Base-by-base conservation (phyloP, 1,140 invertebrate genomes). In the Drosophila ananassae region DNA sequence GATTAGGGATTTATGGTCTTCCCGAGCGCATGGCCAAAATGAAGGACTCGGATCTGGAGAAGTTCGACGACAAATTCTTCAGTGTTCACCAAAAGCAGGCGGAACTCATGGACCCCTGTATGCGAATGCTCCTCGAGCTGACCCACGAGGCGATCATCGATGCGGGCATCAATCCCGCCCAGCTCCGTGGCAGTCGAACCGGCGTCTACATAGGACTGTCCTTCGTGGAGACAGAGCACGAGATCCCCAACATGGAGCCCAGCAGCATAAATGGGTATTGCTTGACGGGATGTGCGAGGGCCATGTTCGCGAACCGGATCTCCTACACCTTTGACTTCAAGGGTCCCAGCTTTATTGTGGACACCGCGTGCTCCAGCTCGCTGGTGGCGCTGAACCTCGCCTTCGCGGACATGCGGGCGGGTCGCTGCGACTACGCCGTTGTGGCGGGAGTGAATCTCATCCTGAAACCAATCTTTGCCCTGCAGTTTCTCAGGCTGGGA, bases 221-320 rank as follows among this genome's bases (percentile, higher is more conserved):
- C 58, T 94, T 94, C 34, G 97, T 96, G 44, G 98, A 99, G 92
- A 95, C 96, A 6, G 96, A 97, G 74, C 96, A 98, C 81, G 95
- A 94, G 46, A 89, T 89, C 76, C 98, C 96, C 95, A 95, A 94
- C 3, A 83, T 90, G 50, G 94, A 97, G 91, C 93, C 94, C 0
- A 96, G 97, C 41, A 94, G 94, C 81, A 94, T 98, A 9, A 97
- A 96, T 89, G 98, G 98, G 44, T 99, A 99, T 92, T 97, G 95
- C 62, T 93, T 99, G 72, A 98, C 97, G 4, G 98, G 98, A n/a
- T 98, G 97, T 92, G 96, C 96, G 55, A 93, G 97, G 24, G 96
- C 98, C 25, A 99, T 99, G 98, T 98, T 99, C 92, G 95, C 98
- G 30, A 99, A 99, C 92, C 95, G 98, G 84, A 94, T 99, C 28